Evolutionary conservation across 2,797 vertebrate species (phyloP), one percentile per base, ranked within the genome.

Genomic region (Cynopterus sphinx): DNA sequence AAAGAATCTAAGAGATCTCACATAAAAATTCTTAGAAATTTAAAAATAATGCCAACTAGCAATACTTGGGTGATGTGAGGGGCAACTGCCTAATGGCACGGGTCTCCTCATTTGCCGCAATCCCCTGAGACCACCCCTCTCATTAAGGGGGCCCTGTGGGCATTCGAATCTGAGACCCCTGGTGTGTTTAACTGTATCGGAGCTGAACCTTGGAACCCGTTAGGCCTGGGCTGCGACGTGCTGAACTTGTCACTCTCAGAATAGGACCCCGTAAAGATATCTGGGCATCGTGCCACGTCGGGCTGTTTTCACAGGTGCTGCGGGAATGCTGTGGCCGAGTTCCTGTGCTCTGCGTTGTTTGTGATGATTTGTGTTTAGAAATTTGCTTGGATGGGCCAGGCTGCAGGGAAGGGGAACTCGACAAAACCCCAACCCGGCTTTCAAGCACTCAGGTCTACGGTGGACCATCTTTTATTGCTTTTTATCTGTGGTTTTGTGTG

Each of bases 291-390:
- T 24, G 85, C 73, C 77, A 74, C 0, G 3, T 16, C 9, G 3
- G 90, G 57, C 36, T 55, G 39, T 71, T n/a, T 82, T 78, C 84
- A 57, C 43, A 65, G 91, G 73, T 77, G 86, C 22, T 3, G 9
- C 41, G 68, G 83, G 83, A 57, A 57, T 55, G 1, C 6, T 31
- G 78, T 15, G 36, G 79, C 78, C n/a, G 55, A 2, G 31, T 93
- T 55, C 84, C 84, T 13, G 28, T 59, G 81, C 24, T 82, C 43
- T 1, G 12, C 26, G 4, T 86, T 53, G 63, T 90, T 78, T 86
- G 61, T 3, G 36, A 86, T 71, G 89, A 89, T 92, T 90, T 65
- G 71, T 46, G 33, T 81, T 95, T 11, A n/a, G 92, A 74, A 84
- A 77, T 43, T 84, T 4, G 21, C 19, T 21, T n/a, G 31, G 59